Conservation (phyloP, 2,888 invertebrate genomes). For the Sphaeridia pumilis region DNA sequence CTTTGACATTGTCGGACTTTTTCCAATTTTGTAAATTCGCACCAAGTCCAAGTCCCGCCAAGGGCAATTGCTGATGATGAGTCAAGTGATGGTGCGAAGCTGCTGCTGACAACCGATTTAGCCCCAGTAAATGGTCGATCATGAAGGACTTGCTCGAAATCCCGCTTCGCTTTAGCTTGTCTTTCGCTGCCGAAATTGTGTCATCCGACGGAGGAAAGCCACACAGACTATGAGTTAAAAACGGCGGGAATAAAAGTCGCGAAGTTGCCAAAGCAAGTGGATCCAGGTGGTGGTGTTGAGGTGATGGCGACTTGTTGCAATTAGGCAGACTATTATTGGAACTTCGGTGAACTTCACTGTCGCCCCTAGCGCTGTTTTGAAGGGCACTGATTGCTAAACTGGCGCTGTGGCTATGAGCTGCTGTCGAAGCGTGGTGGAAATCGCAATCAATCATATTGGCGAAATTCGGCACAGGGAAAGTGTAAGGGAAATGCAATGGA, state of each 20-base stretch:
- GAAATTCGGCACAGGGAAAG: conserved; percentile 12
- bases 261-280: conserved; percentile 9
- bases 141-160: conserved; percentile 60
- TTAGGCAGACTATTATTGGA: neutral
- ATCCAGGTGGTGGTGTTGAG: neutral
- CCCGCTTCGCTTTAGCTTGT: conserved; percentile 13
- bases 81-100: neutral
- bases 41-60: conserved; percentile 12
- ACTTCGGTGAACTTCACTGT: neutral
- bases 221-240: conserved; percentile 10
- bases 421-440: conserved; percentile 3
- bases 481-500: conserved; percentile 16
- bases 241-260: conserved; percentile 12
- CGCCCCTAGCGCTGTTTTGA: neutral
- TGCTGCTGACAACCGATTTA: conserved; percentile 40
- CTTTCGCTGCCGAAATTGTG: conserved; percentile 3
- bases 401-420: conserved; percentile 7
- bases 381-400: neutral
- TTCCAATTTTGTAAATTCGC: neutral
- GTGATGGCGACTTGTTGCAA: conserved; percentile 1
- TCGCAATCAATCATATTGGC: conserved; percentile 14
- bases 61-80: conserved; percentile 9
- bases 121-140: conserved; percentile 73
- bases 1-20: neutral
- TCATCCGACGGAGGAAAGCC: conserved; percentile 6